phyloP scores from a whole-genome alignment of 1,140 invertebrate species.

The Venturia canescens region DNA sequence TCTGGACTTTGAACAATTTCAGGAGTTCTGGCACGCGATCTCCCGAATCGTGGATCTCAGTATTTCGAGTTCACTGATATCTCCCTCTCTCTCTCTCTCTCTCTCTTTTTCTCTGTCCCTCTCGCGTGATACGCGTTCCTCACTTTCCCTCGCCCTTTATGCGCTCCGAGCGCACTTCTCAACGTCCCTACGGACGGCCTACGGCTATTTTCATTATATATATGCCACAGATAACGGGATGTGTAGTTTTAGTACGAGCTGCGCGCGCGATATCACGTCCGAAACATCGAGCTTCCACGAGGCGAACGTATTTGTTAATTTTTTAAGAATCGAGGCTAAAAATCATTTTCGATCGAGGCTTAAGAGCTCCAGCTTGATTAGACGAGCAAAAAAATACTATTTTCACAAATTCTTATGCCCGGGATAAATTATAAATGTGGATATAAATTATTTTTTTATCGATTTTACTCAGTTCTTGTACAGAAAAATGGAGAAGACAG shows the following conservation, averaged over 20 bases:
- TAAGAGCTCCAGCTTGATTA: no score
- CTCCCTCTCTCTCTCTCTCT: constrained; percentile 14
- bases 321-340: not conserved
- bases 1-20: constrained; percentile 55
- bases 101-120: not conserved
- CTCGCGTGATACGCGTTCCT: not conserved
- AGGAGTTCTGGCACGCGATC: constrained; percentile 57
- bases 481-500: no score
- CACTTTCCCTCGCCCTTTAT: not conserved
- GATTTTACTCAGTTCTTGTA: no score
- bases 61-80: not conserved
- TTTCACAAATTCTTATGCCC: no score
- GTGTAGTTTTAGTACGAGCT: not conserved
- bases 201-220: constrained; percentile 15
- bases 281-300: not conserved
- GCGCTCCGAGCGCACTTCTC: constrained; percentile 11
- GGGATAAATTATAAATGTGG: no score
- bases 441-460: no score
- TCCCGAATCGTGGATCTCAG: constrained; percentile 18
- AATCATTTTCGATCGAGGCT: no score
- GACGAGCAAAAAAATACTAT: no score
- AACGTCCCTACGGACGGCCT: constrained; percentile 6
- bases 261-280: not conserved
- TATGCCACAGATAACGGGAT: not conserved
- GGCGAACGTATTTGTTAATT: not conserved